These are phyloP conservation scores for Micrastur ruficollis DNA, from an alignment of 2,797 vertebrate genomes.

Conservation along the genomic window DNA sequence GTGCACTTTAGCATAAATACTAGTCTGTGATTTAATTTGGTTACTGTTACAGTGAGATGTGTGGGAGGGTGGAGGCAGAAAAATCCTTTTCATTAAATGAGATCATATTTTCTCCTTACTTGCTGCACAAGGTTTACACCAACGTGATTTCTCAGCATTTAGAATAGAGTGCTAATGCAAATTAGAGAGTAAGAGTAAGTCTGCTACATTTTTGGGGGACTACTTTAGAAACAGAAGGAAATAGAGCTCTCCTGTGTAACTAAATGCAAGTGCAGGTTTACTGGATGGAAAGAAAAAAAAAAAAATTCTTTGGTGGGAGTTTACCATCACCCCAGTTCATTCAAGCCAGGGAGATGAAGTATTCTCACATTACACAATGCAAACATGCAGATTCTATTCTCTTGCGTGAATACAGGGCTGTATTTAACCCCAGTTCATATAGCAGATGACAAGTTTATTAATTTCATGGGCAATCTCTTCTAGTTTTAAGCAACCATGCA, in stretches of 20 bases:
- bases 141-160: not conserved
- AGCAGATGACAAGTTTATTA: not conserved
- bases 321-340: not conserved
- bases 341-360: not conserved
- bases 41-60: not conserved
- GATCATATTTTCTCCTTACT: not conserved
- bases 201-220: not conserved
- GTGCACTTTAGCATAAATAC: not conserved
- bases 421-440: not conserved
- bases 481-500: not conserved
- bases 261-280: not conserved
- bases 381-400: not conserved
- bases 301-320: not conserved
- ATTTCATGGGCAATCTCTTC: not conserved
- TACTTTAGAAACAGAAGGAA: not conserved
- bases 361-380: not conserved
- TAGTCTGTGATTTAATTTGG: not conserved
- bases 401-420: not conserved
- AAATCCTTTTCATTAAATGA: not conserved
- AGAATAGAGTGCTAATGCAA: not conserved
- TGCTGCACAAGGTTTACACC: not conserved
- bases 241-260: not conserved
- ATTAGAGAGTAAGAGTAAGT: not conserved
- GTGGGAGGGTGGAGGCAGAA: not conserved
- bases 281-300: not conserved